Conservation (phyloP, 2,888 invertebrate species). For the Eupithecia insigniata region DNA sequence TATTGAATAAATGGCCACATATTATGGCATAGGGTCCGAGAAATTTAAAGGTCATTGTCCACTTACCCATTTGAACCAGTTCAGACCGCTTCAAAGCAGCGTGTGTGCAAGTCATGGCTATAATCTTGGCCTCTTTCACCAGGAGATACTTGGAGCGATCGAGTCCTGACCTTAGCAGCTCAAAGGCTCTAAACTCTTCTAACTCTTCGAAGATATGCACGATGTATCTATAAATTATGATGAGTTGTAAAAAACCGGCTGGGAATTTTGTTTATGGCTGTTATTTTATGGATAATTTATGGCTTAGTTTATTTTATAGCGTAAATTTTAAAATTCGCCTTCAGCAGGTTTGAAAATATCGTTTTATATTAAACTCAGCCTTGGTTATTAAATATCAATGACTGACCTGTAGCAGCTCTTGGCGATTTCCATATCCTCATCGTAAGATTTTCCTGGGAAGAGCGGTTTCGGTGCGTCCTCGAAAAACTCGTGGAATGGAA, state of each 20-base stretch:
- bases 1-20: neutral
- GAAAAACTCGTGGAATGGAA: constrained; percentile 98
- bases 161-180: constrained; percentile 95
- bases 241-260: constrained; percentile 11
- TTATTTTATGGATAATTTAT: neutral
- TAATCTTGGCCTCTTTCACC: constrained; percentile 99
- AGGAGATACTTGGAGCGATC: constrained; percentile 98
- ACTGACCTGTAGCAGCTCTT: constrained; percentile 93
- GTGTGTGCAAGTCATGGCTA: constrained; percentile 99
- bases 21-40: too few relatives aligned
- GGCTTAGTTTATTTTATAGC: neutral
- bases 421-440: constrained; percentile 94
- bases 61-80: constrained; percentile 93
- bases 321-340: neutral
- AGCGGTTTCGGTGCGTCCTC: constrained; percentile 96
- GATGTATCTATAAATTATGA: constrained; percentile 87
- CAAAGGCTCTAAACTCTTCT: constrained; percentile 99
- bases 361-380: neutral
- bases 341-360: neutral
- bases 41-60: neutral
- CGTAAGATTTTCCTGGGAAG: constrained; percentile 90
- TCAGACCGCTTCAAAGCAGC: constrained; percentile 98
- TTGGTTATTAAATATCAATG: neutral
- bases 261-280: constrained; percentile 7
- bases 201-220: constrained; percentile 97